A percentile compares a stretch with the other conserved stretches of the same genome.
phyloP scores from a whole-genome alignment of 2,888 invertebrate genomes.

The Phymatocera aterrima region DNA sequence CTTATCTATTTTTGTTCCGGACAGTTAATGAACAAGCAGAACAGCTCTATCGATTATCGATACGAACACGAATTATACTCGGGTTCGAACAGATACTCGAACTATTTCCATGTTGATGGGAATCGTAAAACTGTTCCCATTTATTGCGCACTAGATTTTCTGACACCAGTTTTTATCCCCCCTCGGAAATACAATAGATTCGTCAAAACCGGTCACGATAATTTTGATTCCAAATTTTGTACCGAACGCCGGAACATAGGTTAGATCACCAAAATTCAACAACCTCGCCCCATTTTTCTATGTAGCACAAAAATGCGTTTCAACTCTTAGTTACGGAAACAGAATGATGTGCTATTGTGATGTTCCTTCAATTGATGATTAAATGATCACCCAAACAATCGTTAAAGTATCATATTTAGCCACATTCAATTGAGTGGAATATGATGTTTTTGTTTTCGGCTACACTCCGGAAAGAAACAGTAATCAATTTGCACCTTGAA shows the following conservation, averaged over 20 bases:
- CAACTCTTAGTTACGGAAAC: too few species aligned
- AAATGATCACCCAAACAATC: not conserved
- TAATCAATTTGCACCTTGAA: conserved; percentile 12
- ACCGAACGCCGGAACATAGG: not conserved
- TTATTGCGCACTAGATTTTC: too few species aligned
- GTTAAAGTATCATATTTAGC: not conserved
- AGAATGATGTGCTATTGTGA: not conserved
- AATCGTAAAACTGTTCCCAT: not conserved
- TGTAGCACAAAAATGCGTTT: too few species aligned
- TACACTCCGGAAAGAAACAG: not conserved
- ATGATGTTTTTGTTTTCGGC: not conserved
- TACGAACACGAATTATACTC: too few species aligned
- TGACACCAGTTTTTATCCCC: not conserved
- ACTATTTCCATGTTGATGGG: too few species aligned
- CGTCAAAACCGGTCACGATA: not conserved
- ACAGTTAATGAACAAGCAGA: too few species aligned
- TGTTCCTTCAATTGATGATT: not conserved
- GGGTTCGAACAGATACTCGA: too few species aligned
- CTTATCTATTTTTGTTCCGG: too few species aligned
- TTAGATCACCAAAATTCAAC: not conserved
- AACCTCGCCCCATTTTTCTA: too few species aligned
- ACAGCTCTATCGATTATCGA: too few species aligned
- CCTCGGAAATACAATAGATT: not conserved
- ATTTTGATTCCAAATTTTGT: not conserved
- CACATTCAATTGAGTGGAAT: not conserved